Conservation (phyloP, 2,113 vertebrate species). For the Gobius niger region DNA sequence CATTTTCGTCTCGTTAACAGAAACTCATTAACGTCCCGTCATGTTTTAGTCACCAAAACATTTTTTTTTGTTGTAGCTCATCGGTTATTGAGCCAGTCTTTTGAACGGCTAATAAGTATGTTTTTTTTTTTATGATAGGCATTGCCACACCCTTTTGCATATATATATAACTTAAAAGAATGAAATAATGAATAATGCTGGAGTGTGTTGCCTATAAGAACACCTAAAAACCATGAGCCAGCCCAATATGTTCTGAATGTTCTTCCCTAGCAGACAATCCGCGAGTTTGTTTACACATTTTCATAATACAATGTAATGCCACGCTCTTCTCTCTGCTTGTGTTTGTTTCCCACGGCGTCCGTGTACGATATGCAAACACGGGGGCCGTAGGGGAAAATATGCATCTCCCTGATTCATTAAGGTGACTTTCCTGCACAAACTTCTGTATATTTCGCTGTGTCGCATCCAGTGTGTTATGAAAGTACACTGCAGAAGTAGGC, state of each 20-base stretch:
- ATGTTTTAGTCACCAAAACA: no score
- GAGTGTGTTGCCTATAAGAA: background rate
- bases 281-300: background rate
- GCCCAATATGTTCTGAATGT: background rate
- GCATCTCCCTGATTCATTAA: constrained; percentile 17
- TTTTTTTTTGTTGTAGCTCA: no score
- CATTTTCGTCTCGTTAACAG: no score
- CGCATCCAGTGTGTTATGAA: background rate
- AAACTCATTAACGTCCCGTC: no score
- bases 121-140: no score
- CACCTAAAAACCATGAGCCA: background rate
- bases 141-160: no score
- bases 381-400: background rate
- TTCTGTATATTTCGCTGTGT: constrained; percentile 2
- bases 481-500: background rate
- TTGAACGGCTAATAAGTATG: no score
- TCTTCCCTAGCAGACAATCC: background rate
- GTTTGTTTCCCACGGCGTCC: constrained; percentile 2
- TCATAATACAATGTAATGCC: constrained; percentile 2
- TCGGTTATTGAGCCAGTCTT: no score
- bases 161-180: background rate
- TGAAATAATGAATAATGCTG: background rate
- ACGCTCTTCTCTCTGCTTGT: background rate
- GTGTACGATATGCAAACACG: background rate
- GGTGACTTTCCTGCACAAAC: constrained; percentile 14